Percentiles rank a stretch among this genome's conserved stretches.
Conservation (phyloP, 1,140 invertebrate species). For the Cryptotermes secundus region DNA sequence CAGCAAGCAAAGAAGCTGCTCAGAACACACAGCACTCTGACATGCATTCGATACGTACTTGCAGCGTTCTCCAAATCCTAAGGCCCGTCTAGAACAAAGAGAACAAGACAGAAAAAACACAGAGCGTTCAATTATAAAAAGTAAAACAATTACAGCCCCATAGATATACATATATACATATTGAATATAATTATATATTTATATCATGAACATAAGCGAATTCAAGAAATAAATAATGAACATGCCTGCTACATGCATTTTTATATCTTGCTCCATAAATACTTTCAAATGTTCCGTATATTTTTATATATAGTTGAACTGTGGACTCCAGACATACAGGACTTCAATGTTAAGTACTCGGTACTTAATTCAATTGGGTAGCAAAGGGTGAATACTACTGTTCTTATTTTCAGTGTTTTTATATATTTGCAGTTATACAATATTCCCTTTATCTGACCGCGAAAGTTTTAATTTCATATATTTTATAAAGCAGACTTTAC, state of each 20-base stretch:
- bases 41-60: constrained; percentile 28
- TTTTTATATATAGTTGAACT: background rate
- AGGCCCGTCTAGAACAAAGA: constrained; percentile 36
- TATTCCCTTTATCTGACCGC: no score
- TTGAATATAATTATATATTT: background rate
- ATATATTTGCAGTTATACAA: no score
- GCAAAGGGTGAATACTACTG: no score
- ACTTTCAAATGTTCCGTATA: no score
- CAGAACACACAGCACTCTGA: background rate
- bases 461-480: no score
- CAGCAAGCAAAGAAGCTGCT: background rate
- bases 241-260: background rate
- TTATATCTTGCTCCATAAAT: no score
- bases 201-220: background rate
- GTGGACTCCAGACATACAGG: background rate
- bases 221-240: background rate
- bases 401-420: no score
- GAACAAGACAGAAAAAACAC: background rate
- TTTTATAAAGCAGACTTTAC: no score
- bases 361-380: no score
- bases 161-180: background rate
- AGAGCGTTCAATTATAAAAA: background rate
- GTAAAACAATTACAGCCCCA: background rate
- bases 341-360: no score
- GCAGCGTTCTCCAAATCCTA: constrained; percentile 34